Evolutionary conservation across 1,140 invertebrate genomes (phyloP).

Genomic region (Eubasilissa regina): DNA sequence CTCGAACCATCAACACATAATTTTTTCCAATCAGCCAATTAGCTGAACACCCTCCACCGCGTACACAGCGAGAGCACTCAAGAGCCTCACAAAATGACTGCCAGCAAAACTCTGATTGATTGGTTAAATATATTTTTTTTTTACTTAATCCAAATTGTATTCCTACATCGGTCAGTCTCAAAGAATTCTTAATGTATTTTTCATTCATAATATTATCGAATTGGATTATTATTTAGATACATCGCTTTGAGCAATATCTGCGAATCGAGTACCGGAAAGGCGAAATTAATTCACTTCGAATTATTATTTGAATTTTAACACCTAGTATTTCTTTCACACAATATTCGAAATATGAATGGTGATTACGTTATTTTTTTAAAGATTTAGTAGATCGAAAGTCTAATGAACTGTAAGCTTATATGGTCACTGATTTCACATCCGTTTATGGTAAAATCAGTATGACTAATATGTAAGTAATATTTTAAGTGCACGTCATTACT

Average conservation of each 20-base stretch:
- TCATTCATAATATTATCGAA: not conserved
- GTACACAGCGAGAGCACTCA: not conserved
- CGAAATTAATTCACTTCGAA: constrained; percentile 9
- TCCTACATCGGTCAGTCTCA: constrained; percentile 12
- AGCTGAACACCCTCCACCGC: not conserved
- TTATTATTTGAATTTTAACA: constrained; percentile 26
- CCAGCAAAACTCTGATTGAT: not conserved
- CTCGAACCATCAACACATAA: not conserved
- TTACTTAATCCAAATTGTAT: constrained; percentile 12
- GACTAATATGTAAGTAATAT: too few species aligned
- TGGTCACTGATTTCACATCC: too few species aligned
- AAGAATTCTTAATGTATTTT: constrained; percentile 14
- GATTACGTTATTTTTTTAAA: too few species aligned
- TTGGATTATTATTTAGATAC: constrained; percentile 1
- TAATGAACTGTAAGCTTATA: too few species aligned
- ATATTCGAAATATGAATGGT: too few species aligned
- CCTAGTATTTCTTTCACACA: not conserved
- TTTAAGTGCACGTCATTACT: too few species aligned
- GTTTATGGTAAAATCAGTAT: too few species aligned
- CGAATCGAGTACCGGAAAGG: constrained; percentile 13
- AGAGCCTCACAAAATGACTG: not conserved
- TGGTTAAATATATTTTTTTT: constrained; percentile 1
- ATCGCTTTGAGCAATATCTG: not conserved
- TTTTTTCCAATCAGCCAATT: constrained; percentile 5
- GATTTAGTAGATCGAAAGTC: too few species aligned